Evolutionary conservation across 2,797 vertebrate genomes (phyloP).

Genomic region (Loriculus beryllinus): DNA sequence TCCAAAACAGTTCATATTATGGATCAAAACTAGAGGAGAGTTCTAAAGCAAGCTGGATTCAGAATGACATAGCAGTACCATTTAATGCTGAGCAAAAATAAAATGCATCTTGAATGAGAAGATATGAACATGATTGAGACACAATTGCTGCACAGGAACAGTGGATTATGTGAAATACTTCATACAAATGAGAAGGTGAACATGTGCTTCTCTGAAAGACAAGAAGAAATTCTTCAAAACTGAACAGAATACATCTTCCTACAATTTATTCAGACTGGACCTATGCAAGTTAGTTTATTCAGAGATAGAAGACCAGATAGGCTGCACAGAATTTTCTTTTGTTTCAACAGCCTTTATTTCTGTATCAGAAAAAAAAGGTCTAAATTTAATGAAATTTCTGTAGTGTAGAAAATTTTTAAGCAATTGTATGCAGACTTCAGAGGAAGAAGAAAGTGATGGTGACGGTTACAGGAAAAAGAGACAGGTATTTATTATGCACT

Average conservation of each 20-base stretch:
- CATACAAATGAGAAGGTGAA: neutral
- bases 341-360: neutral
- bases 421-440: neutral
- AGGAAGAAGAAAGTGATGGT: neutral
- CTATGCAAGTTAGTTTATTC: neutral
- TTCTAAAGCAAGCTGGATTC: neutral
- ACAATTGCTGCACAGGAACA: neutral
- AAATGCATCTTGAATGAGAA: neutral
- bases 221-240: neutral
- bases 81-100: neutral
- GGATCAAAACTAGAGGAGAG: neutral
- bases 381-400: neutral
- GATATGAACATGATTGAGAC: neutral
- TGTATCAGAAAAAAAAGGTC: neutral
- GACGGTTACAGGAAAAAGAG: neutral
- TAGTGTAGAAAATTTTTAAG: neutral
- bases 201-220: neutral
- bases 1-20: neutral
- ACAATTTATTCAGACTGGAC: neutral
- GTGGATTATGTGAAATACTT: neutral
- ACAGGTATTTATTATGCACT: neutral
- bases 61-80: neutral
- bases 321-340: neutral
- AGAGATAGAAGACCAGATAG: neutral
- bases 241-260: neutral